These are phyloP conservation scores for Ophiothrix spiculata DNA, from an alignment of 35 echinoderm and acorn worm species.

Conservation along the genomic window DNA sequence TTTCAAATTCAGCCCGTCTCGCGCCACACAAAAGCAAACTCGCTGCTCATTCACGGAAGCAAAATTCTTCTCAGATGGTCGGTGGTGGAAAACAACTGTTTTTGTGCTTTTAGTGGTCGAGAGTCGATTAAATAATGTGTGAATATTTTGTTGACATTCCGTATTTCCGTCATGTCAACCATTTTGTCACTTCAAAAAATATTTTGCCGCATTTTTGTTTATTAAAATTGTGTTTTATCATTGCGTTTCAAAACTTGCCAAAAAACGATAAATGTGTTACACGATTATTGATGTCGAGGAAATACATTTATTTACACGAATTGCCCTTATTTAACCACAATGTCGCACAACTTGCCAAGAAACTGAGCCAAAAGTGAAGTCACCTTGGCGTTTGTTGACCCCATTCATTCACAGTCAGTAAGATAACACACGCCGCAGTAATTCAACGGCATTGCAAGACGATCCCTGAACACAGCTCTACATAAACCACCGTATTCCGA, in stretches of 20 bases:
- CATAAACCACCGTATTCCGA: background rate
- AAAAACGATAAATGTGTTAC: too few species aligned
- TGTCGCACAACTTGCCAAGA: background rate
- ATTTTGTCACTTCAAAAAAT: background rate
- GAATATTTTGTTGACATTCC: background rate
- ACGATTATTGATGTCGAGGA: too few species aligned
- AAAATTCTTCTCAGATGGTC: background rate
- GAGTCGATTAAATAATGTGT: too few species aligned
- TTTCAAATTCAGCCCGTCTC: slow-evolving; percentile 8
- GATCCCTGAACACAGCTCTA: background rate
- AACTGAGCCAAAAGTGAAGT: background rate
- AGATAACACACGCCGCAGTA: background rate
- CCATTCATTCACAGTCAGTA: slow-evolving; percentile 8
- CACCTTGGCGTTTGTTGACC: slow-evolving; percentile 14
- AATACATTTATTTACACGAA: background rate
- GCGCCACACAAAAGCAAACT: background rate
- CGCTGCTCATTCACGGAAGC: background rate
- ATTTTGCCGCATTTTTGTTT: background rate
- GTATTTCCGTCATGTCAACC: background rate
- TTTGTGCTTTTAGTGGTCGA: background rate
- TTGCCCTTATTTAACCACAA: background rate
- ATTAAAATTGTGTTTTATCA: too few species aligned
- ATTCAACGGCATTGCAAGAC: background rate
- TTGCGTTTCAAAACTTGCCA: too few species aligned
- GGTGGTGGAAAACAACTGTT: background rate